A percentile compares a stretch with the other conserved stretches of the same genome.
phyloP scores from a whole-genome alignment of 35 echinoderm and acorn worm genomes.

The Ptychodera flava region DNA sequence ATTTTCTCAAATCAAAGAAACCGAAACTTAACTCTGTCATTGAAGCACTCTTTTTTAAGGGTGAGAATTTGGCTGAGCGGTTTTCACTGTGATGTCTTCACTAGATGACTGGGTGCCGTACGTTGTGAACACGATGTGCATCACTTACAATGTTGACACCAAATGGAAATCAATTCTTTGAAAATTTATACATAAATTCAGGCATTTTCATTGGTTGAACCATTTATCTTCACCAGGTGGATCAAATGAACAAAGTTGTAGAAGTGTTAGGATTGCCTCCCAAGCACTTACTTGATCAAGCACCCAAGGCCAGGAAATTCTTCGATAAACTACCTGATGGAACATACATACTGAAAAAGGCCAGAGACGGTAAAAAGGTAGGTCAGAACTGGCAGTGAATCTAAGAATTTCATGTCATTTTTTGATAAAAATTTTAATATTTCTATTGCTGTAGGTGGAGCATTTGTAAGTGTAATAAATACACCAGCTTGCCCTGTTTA shows the following conservation, averaged over 20 bases:
- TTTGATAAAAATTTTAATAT: neutral
- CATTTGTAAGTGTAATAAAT: neutral
- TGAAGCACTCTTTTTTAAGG: too few species aligned
- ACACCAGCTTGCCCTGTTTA: neutral
- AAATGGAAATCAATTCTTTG: too few species aligned
- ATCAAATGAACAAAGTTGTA: slow-evolving; percentile 99
- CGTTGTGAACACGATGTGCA: too few species aligned
- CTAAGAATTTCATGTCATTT: neutral
- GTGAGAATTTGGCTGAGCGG: neutral
- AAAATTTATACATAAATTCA: too few species aligned
- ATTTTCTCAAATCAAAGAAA: too few species aligned
- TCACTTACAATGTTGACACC: too few species aligned
- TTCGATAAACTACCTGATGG: slow-evolving; percentile 80
- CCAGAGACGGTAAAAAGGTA: slow-evolving; percentile 92
- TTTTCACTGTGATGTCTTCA: neutral
- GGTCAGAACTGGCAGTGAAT: too few species aligned
- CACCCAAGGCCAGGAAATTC: slow-evolving; percentile 95
- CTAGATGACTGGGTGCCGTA: neutral
- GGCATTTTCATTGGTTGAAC: too few species aligned
- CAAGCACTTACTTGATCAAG: slow-evolving; percentile 69
- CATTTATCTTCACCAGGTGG: slow-evolving; percentile 48
- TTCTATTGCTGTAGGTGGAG: neutral
- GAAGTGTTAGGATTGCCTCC: slow-evolving; percentile 95
- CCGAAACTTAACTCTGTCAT: too few species aligned
- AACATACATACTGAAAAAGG: slow-evolving; percentile 74